Base-by-base conservation (phyloP, 2,888 invertebrate genomes). In the Epiperipatus broadwayi region DNA sequence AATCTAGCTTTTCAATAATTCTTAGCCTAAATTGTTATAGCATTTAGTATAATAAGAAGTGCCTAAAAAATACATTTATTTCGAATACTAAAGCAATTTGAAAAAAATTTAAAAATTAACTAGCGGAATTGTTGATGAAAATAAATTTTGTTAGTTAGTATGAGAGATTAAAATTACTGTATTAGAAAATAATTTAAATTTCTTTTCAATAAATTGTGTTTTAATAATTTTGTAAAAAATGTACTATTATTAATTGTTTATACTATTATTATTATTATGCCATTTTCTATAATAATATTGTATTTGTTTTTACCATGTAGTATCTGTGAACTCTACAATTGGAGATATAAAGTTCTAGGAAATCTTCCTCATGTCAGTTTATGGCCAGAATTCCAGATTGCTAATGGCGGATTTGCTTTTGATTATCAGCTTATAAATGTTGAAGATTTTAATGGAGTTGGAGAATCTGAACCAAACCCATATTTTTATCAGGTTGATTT, bases 401-500 rank as follows among this genome's bases (percentile, higher is more conserved):
- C 87, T 12, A 99, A 99, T 64, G 73, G 91, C 1, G 97, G 97
- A 3, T 79, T 99, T 49, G 66, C 69, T 1, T 76, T 73, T 58
- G 91, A 95, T 60, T 95, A 80, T 66, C 97, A 97, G 59, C 67
- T 99, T 0, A 71, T 99, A 46, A 80, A 99, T 59, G 95, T 99
- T 0, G 81, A 80, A 47, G 84, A 97, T 59, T 93, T 89, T 61
- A 89, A 93, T 57, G 87, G 85, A 4, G 73, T 80, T 5, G 97
- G 97, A 0, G 97, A 97, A 64, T 78, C 85, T 0, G 91, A 95
- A 56, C 97, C 97, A 1, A 89, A 84, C 59, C 91, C 95, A 0
- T 93, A 85, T 61, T 99, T 97, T 59, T 97, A 93, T 60, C 97
- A 93, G 71, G 83, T 80, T n/a, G n/a, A n/a, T n/a, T n/a, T n/a